These are phyloP conservation scores for Anoplopoma fimbria DNA, from an alignment of 2,113 vertebrate species.

Conservation along the genomic window DNA sequence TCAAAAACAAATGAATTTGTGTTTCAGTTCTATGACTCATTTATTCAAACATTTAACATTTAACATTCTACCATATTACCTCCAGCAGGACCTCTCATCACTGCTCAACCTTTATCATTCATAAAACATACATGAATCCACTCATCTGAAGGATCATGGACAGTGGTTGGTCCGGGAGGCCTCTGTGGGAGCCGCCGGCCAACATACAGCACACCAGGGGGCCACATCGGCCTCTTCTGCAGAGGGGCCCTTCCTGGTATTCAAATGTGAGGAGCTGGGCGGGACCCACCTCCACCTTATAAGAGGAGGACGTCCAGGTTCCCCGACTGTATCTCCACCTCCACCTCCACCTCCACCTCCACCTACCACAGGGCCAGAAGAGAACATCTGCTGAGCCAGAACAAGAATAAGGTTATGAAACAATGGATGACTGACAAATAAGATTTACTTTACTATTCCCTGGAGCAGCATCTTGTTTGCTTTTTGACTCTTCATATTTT, in stretches of 20 bases:
- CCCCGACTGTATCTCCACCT: slow-evolving; percentile 60
- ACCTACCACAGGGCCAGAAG: slow-evolving; percentile 23
- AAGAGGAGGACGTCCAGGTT: slow-evolving; percentile 67
- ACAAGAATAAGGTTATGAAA: slow-evolving; percentile 44
- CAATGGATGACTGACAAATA: slow-evolving; percentile 73
- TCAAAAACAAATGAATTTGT: background rate
- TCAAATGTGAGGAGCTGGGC: slow-evolving; percentile 75
- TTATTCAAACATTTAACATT: background rate
- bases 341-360: slow-evolving; percentile 45
- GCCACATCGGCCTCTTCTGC: slow-evolving; percentile 82
- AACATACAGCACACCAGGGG: slow-evolving; percentile 87
- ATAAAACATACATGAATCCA: background rate
- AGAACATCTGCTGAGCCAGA: slow-evolving; percentile 44
- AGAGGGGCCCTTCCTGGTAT: slow-evolving; percentile 78
- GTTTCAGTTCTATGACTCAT: background rate
- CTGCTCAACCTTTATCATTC: background rate
- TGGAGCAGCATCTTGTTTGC: slow-evolving; percentile 18
- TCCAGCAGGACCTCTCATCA: background rate
- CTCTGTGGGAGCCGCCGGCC: slow-evolving; percentile 63
- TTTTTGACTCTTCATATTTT: slow-evolving; percentile 10
- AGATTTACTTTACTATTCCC: slow-evolving; percentile 48
- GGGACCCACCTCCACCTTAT: slow-evolving; percentile 74
- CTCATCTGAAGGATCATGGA: background rate
- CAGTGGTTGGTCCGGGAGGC: slow-evolving; percentile 51
- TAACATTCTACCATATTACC: background rate